These are phyloP conservation scores for Tetramorium simillimum DNA, from an alignment of 1,140 invertebrate genomes.

Conservation along the genomic window DNA sequence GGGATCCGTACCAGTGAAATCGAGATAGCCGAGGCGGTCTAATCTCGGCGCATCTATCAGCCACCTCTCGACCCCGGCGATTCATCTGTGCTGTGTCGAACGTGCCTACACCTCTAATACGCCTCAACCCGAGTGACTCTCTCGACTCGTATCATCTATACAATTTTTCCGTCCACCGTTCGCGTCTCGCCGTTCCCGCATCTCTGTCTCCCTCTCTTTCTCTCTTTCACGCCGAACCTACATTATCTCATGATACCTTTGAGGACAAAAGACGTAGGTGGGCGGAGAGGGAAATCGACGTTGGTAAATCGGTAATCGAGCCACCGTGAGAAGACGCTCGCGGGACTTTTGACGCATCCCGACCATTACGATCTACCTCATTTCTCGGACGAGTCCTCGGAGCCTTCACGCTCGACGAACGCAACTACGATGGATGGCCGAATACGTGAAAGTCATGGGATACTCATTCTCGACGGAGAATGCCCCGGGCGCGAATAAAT, in stretches of 20 bases:
- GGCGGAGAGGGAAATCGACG: constrained; percentile 39
- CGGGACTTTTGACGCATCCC: constrained; percentile 50
- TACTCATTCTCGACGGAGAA: constrained; percentile 1
- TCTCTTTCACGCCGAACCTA: background rate
- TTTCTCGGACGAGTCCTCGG: background rate
- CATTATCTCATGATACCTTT: constrained; percentile 8
- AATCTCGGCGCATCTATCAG: constrained; percentile 69
- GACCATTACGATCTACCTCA: constrained; percentile 30
- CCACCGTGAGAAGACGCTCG: constrained; percentile 66
- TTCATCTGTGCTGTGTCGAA: constrained; percentile 70
- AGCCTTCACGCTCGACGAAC: constrained; percentile 36
- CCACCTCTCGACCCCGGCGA: constrained; percentile 62
- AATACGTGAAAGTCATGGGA: constrained; percentile 47
- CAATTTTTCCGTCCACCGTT: constrained; percentile 5
- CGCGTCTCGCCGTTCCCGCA: constrained; percentile 8
- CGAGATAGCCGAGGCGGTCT: constrained; percentile 61
- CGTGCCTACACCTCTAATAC: constrained; percentile 65
- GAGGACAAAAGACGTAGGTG: constrained; percentile 22
- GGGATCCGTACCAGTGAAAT: constrained; percentile 58
- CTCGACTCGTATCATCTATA: constrained; percentile 7
- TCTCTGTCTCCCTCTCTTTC: background rate
- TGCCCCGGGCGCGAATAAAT: constrained; percentile 23
- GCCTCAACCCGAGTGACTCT: constrained; percentile 51
- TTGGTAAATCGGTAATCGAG: constrained; percentile 52
- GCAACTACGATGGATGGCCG: constrained; percentile 1